These are phyloP conservation scores for Leptoclinus maculatus DNA, from an alignment of 2,797 vertebrate genomes.

Conservation along the genomic window DNA sequence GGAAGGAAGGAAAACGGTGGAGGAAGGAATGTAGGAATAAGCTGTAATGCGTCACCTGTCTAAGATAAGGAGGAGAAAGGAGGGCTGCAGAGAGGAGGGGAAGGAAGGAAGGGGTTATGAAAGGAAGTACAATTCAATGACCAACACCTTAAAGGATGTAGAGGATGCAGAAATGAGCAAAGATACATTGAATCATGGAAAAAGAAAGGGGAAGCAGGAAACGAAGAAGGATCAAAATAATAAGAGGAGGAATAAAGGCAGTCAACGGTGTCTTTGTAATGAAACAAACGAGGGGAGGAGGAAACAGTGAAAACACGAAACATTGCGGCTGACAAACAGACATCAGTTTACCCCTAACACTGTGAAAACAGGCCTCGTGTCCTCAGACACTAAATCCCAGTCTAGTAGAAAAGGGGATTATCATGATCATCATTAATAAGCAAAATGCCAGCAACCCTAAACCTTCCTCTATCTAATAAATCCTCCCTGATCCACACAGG, in stretches of 20 bases:
- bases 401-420: constrained; percentile 74
- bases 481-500: constrained; percentile 75
- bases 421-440: constrained; percentile 80
- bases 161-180: neutral
- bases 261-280: neutral
- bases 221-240: neutral
- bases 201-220: neutral
- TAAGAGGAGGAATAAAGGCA: neutral
- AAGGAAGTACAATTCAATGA: neutral
- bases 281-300: constrained; percentile 5
- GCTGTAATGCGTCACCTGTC: constrained; percentile 21
- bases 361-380: constrained; percentile 35
- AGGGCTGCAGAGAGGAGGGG: neutral
- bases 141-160: neutral
- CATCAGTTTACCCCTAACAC: constrained; percentile 36
- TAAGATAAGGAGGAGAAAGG: constrained; percentile 39
- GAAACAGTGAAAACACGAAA: neutral
- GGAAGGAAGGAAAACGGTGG: constrained; percentile 2
- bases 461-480: constrained; percentile 77
- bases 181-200: neutral
- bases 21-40: constrained; percentile 10
- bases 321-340: constrained; percentile 1
- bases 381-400: constrained; percentile 61
- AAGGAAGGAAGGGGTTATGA: neutral
- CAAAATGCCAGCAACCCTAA: constrained; percentile 75